Evolutionary conservation across 2,888 invertebrate species (phyloP), one percentile per base, ranked within the genome.

Genomic region (Cecidostiba fungosa): DNA sequence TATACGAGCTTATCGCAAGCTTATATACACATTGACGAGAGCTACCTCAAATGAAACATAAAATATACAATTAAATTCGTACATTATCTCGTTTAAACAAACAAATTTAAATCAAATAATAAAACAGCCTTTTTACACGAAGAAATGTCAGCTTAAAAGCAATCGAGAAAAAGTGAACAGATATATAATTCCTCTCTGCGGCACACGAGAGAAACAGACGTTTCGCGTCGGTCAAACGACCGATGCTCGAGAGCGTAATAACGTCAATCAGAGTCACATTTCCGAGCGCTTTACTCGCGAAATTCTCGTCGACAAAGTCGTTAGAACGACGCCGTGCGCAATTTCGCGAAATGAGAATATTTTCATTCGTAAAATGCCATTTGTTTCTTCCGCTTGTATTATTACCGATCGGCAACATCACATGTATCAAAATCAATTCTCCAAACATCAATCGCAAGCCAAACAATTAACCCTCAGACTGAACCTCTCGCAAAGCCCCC

Each of bases 331-430:
- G 26, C 1, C 5, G 39, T 19, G 72, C n/a, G 74, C 39, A 62
- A 73, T 62, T 73, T 62, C 23, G 23, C 29, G 32, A 82, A 74
- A 82, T 74, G 81, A 47, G 74, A 66, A 82, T 82, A 82, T 82
- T 82, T 82, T 29, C 62, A 82, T 74, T 66, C 74, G 62, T 32
- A 66, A 62, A 73, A 62, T 43, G 54, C 59, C 59, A 39, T 73
- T 39, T 54, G 59, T 70, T 77, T 77, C 43, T 12, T 43, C 12
- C 43, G 12, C 43, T 43, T 10, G 12, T 43, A 10, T 12, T 1
- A 8, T 0, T 12, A 10, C 10, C 10, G 10, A 43, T 43, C 43
- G 10, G 10, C 43, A 0, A 43, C 12, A 43, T 1, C 8, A 12
- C 12, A n/a, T 2, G 12, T 43, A 43, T 43, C 43, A 10, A 43